Evolutionary conservation across 2,797 vertebrate genomes (phyloP), one percentile per base, ranked within the genome.

Genomic region (Sternotherus odoratus): DNA sequence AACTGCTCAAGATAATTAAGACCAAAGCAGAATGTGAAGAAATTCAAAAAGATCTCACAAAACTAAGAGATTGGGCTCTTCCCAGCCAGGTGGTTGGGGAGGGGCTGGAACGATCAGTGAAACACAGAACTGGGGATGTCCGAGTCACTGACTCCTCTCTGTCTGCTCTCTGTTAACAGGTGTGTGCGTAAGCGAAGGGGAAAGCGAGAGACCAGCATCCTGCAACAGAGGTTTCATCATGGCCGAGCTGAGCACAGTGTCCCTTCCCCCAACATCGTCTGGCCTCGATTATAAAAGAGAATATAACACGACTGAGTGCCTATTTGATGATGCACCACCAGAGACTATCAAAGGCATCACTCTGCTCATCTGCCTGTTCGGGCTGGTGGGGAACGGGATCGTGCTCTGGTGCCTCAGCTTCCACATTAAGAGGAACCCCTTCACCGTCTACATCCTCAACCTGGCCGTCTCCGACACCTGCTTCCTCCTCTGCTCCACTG

Each of bases 371-470:
- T 49, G 91, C 53, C 89, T 92, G 48, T 66, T 72, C 1, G 90
- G 93, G 23, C 85, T 94, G 53, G 85, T 89, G 56, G 89, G 87
- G 36, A 95, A 93, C 1, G 1, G 2, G 0, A 5, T 5, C 5
- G 77, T 94, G 24, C 60, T 91, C 28, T 85, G 85, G 63, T 78
- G 90, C 26, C 87, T 88, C 82, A 54, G 66, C 30, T 89, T 74
- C 26, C 79, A 13, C 13, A 33, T 80, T 30, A 10, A 36, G 19
- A 79, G 74, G 9, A 75, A 50, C 57, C 88, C 86, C 74, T 83
- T 53, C 10, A 4, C 43, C 0, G 15, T 81, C 82, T 85, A 49
- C 16, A 26, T 88, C 46, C 86, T 92, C 30, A 89, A 87, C 53
- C 63, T 91, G 77, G 81, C 74, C 1, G 24, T 10, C 4, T 54